Base-by-base conservation (phyloP, 2,113 vertebrate species). In the Anseranas semipalmata region DNA sequence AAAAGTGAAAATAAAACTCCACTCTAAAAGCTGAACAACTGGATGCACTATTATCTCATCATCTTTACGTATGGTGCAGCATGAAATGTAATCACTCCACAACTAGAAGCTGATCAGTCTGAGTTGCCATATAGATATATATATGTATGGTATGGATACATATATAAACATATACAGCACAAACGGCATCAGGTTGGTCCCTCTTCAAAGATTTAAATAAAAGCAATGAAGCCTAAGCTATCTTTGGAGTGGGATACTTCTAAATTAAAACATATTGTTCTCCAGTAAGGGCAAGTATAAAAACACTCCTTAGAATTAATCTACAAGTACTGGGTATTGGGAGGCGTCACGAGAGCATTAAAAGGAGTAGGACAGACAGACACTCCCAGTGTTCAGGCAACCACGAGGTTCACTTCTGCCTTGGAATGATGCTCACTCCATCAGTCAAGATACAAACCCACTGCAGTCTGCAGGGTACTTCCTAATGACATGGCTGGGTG, bases 1-100 rank as follows among this genome's bases (percentile, higher is more conserved):
- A 96, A 98, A 98, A 97, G 96, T 85, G 97, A 97, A 94, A 91
- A 90, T 33, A 93, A 86, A 96, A 95, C 89, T 80, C 82, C 97
- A 80, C 97, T 92, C 85, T 89, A 66, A 53, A 95, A 96, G 96
- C 94, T 76, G 97, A 90, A 59, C 91, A 93, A 94, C 77, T n/a
- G 81, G 96, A 95, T 52, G 95, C 91, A 92, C 94, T 59, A 94
- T 58, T 75, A 77, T 28, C 25, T 71, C n/a, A 92, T 48, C 88
- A 96, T 80, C 83, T 35, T 85, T 52, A 96, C 88, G 35, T 17
- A 95, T 75, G 92, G 52, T 13, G 83, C 90, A 84, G 94, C 97
- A 93, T 91, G 93, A 73, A 80, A 96, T 94, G 37, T 4, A 68
- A 25, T 73, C 72, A 92, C 95, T 89, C 93, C 92, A 94, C 93